Base-by-base conservation (phyloP, 2,888 invertebrate genomes). In the Anorthoa munda region DNA sequence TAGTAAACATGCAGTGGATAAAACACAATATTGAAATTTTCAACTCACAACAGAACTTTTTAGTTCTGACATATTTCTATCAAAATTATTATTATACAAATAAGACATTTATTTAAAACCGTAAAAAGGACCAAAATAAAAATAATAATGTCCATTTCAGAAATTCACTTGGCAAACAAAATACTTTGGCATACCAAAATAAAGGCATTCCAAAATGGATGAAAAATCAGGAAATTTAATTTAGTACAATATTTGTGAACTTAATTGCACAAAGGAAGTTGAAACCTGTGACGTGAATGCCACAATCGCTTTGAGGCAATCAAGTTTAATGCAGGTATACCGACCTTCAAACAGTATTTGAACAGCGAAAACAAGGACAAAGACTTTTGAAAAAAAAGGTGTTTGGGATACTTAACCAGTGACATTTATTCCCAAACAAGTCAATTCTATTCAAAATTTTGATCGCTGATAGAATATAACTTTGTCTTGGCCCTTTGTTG, bases 241-340 rank as follows among this genome's bases (percentile, higher is more conserved):
- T 74, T 46, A 46, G 56, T 50, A 67, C 58, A 72, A 81, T 72
- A 64, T 79, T 56, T 23, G 48, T 66, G 61, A 65, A 66, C 65
- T 60, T n/a, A 72, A 84, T 76, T 74, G 67, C 18, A 58, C 69
- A 79, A 75, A 82, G 55, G 51, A 72, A 72, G 61, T 78, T 72
- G 60, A 60, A 59, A 73, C 48, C 61, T 74, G 68, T 17, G 61
- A 56, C 53, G 39, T 17, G 23, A 31, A 69, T 51, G n/a, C 18
- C 23, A 64, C 31, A 17, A 59, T n/a, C 58, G 58, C 2, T 46
- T 39, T 56, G 2, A 66, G 31, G 18, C 72, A 64, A 70, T 56
- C 23, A 53, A 46, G 4, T 55, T 55, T 12, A 17, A 1, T 39
- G 2, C 2, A 51, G 5, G 13, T 15, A 61, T n/a, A 59, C 31